Evolutionary conservation across 2,888 invertebrate species (phyloP), one percentile per base, ranked within the genome.

Genomic region (Drosophila meridionalis): DNA sequence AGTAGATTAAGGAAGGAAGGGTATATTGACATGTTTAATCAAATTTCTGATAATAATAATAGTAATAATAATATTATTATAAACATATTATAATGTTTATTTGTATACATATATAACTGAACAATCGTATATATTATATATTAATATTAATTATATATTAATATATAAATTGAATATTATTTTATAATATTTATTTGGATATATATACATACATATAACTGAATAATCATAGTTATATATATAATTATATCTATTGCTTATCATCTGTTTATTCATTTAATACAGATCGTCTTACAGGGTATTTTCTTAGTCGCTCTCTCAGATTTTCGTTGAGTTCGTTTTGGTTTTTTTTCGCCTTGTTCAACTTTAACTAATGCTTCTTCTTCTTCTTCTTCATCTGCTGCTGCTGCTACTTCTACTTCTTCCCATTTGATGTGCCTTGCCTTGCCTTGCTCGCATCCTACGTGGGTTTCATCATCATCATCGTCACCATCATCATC

Each of bases 331-430:
- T 11, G 3, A 34, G 14, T 43, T 50, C 6, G 32, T 32, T 50
- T 48, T 12, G 28, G 4, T 5, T 45, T 26, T 40, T 47, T 50
- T 53, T 68, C 72, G 3, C 32, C 43, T 34, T 72, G 59, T 55
- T 73, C 45, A 76, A 84, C 82, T 74, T 81, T 58, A 45, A 58
- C 34, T 57, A 47, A 42, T 52, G 7, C 26, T 32, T 45, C 40
- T 57, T 14, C 38, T 42, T 14, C 38, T 42, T 26, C 48, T 45
- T 6, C 60, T 43, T 30, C 34, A 34, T n/a, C 47, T 50, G 32
- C 28, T 47, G 48, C 50, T 59, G 32, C 28, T 47, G 48, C 50
- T 59, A 30, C 57, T 47, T 62, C 28, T 45, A 50, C 56, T 43
- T 47, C 40, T 62, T 62, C 52, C 36, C 36, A 58, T 34, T 58